Base-by-base conservation (phyloP, 2,888 invertebrate species). In the Cyrtodaria siliqua region DNA sequence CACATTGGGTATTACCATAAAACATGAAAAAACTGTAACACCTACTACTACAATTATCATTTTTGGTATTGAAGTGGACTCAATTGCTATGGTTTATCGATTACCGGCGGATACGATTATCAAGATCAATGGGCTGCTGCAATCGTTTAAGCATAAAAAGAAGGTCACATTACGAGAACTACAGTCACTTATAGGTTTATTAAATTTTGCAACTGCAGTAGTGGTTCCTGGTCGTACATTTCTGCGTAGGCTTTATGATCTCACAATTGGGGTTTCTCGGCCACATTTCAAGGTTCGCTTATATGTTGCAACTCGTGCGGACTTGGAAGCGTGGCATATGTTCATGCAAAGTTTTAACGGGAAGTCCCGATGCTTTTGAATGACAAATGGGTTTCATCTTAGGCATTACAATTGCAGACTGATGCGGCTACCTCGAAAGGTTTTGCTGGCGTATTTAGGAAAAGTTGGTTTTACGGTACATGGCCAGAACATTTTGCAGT, bases 311-410 rank as follows among this genome's bases (percentile, higher is more conserved):
- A 55, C 68, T 23, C 26, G 53, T 16, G 33, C 38, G 16, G 72
- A 76, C 56, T 47, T 75, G 14, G 2, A 26, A 33, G 68, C 71
- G 24, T 79, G 75, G 71, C 29, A 33, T 14, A 23, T 8, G 20
- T 79, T 74, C 49, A 61, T 79, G 55, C 29, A 68, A 14, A 24
- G 63, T 23, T 79, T 71, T 27, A 79, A 78, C 57, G 68, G 77
- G 8, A 68, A 61, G 42, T 61, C 56, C n/a, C n/a, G n/a, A 24
- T 73, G 8, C 66, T 78, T 60, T 27, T 79, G 26, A 49, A 61
- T 27, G 44, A 44, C n/a, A 18, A 44, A 44, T 44, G 6, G 40
- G 20, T 18, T 18, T 16, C 44, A 44, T 44, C 44, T 18, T 4
- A 4, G 16, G 3, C 16, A 44, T 18, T 9, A 4, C 16, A 44